Conservation (phyloP, 2,888 invertebrate species). For the Gibbula magus region DNA sequence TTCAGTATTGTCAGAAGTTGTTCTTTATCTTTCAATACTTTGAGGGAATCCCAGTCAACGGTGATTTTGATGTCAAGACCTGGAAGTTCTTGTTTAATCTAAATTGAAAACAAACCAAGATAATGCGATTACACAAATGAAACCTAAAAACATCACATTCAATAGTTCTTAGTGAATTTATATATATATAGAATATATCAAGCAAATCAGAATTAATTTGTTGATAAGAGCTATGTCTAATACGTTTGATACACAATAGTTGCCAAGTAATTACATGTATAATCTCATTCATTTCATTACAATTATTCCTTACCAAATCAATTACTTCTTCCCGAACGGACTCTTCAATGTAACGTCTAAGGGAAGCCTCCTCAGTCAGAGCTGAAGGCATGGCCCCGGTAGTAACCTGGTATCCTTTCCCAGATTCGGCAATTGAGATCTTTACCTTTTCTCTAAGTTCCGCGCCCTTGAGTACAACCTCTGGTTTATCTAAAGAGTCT, state of each 20-base stretch:
- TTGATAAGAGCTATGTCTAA: too few species aligned
- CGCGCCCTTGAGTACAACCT: not conserved
- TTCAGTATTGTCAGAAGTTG: not conserved
- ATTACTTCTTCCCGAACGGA: not conserved
- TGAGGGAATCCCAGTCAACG: conserved; percentile 37
- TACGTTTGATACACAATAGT: too few species aligned
- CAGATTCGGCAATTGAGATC: not conserved
- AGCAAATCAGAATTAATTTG: too few species aligned
- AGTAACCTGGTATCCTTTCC: not conserved
- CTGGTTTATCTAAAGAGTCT: not conserved
- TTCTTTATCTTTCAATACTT: not conserved
- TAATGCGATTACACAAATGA: not conserved
- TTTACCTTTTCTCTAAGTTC: not conserved
- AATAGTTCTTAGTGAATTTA: too few species aligned
- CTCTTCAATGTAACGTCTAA: not conserved
- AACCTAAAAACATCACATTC: not conserved
- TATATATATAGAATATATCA: too few species aligned
- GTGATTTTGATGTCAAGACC: conserved; percentile 24
- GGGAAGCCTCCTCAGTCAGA: not conserved
- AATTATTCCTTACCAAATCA: not conserved
- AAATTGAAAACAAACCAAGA: not conserved
- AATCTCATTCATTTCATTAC: too few species aligned
- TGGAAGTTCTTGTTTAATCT: conserved; percentile 22
- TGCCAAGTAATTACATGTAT: too few species aligned
- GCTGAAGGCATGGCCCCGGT: not conserved